Percentiles rank a stretch among this genome's conserved stretches.
Evolutionary conservation across 2,113 vertebrate genomes (phyloP).

Genomic region (Pomatorhinus ruficollis): DNA sequence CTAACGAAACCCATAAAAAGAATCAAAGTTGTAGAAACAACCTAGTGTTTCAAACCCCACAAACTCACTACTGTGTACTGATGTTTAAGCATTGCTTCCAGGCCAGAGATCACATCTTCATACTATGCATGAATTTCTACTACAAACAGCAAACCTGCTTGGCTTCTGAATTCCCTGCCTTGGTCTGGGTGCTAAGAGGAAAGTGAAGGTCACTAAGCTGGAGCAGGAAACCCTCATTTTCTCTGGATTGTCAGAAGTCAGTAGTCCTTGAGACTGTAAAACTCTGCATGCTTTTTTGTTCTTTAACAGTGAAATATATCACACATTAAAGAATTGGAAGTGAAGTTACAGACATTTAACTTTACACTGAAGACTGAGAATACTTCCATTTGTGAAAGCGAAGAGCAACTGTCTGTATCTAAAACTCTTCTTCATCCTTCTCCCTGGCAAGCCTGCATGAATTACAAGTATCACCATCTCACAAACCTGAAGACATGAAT

Average conservation of each 20-base stretch:
- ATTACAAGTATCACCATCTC: background rate
- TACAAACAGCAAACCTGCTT: background rate
- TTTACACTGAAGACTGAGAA: background rate
- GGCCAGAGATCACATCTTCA: background rate
- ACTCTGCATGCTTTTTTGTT: background rate
- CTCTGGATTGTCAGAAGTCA: background rate
- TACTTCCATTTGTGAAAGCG: background rate
- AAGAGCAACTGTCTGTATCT: background rate
- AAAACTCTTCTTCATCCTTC: background rate
- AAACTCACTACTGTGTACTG: background rate
- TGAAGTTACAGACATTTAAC: background rate
- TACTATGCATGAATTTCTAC: background rate
- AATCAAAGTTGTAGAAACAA: background rate
- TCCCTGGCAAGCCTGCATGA: background rate
- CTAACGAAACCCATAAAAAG: background rate
- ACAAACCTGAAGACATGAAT: background rate
- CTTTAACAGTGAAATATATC: background rate
- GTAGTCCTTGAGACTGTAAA: background rate
- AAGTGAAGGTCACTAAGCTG: background rate
- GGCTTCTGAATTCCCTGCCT: background rate
- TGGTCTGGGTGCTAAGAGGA: background rate
- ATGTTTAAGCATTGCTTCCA: background rate
- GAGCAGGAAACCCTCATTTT: background rate
- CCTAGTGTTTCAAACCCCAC: background rate
- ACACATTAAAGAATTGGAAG: background rate